These are phyloP conservation scores for Anas georgica DNA, from an alignment of 2,797 vertebrate genomes.

Conservation along the genomic window DNA sequence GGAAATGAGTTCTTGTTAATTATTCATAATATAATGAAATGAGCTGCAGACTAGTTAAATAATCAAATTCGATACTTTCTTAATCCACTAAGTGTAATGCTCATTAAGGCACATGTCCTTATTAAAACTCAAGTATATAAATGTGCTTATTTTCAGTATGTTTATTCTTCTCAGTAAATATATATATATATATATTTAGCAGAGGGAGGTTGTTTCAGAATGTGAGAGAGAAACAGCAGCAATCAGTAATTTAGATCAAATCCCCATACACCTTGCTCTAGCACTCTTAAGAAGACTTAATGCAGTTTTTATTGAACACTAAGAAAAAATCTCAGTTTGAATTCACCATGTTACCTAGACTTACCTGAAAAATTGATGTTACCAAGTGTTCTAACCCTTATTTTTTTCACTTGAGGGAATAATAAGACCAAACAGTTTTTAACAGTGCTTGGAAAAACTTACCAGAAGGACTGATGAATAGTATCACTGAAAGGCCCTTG, in stretches of 20 bases:
- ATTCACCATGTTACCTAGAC: not conserved
- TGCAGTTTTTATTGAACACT: not conserved
- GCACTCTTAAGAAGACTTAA: not conserved
- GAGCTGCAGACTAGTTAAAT: not conserved
- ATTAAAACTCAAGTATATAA: not conserved
- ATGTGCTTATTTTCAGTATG: not conserved
- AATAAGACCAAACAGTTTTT: not conserved
- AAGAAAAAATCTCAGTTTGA: not conserved
- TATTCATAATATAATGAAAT: not conserved
- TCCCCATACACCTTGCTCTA: not conserved
- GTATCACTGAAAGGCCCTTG: not conserved
- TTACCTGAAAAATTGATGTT: not conserved
- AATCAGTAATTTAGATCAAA: not conserved
- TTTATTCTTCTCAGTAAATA: not conserved
- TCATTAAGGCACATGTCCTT: not conserved
- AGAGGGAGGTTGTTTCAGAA: not conserved
- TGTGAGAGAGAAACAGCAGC: not conserved
- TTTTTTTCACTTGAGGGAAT: not conserved
- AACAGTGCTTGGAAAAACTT: not conserved
- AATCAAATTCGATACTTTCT: not conserved
- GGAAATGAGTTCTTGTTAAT: not conserved
- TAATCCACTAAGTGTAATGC: not conserved
- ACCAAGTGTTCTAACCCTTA: not conserved
- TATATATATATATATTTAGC: not conserved
- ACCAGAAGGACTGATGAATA: not conserved